Evolutionary conservation across 2,888 invertebrate genomes (phyloP).

Genomic region (Alloscopus bannaensis): DNA sequence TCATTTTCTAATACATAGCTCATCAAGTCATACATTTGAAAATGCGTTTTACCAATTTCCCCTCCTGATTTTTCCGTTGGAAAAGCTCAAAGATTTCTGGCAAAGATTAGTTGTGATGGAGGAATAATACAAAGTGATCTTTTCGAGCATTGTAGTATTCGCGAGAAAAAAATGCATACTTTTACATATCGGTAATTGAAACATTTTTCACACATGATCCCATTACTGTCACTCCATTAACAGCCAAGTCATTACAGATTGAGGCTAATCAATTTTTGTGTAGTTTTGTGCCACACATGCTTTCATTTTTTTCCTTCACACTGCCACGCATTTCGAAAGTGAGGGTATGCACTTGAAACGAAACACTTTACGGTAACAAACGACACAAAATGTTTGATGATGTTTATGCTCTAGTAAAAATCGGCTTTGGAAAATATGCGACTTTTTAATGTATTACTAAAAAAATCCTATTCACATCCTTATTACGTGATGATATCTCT

Average conservation of each 20-base stretch:
- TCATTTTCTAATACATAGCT: too few species aligned
- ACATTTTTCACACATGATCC: conserved; percentile 40
- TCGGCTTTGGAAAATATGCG: conserved; percentile 24
- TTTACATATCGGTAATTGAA: conserved; percentile 38
- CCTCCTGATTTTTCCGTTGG: conserved; percentile 10
- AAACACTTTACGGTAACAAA: background rate
- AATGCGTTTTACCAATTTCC: conserved; percentile 6
- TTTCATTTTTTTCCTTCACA: conserved; percentile 25
- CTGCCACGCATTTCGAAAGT: too few species aligned
- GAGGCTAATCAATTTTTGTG: conserved; percentile 44
- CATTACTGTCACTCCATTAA: conserved; percentile 52
- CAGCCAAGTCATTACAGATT: conserved; percentile 49
- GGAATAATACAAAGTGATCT: background rate
- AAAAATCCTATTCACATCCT: conserved; percentile 3
- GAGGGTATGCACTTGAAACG: background rate
- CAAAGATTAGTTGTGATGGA: conserved; percentile 26
- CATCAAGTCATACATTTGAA: too few species aligned
- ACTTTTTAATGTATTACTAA: conserved; percentile 20
- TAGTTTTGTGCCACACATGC: conserved; percentile 17
- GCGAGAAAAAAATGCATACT: too few species aligned
- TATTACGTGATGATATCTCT: background rate
- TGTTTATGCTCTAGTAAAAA: conserved; percentile 47
- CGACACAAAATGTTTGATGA: conserved; percentile 49
- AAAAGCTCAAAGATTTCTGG: conserved; percentile 36
- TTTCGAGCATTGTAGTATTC: too few species aligned